phyloP scores from a whole-genome alignment of 2,113 vertebrate genomes.

The Ceratotherium simum region DNA sequence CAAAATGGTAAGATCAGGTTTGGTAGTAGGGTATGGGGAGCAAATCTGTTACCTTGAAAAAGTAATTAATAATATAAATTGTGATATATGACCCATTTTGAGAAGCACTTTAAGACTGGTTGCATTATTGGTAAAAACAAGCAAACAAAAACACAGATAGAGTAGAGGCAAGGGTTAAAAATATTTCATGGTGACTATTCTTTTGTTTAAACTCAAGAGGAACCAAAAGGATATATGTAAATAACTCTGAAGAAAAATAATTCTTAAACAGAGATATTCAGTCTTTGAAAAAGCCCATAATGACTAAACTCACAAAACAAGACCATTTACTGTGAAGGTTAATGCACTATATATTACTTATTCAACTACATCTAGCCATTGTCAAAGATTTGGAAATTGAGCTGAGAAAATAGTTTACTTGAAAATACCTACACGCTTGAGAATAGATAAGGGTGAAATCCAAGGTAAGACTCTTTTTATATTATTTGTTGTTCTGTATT shows the following conservation, averaged over 20 bases:
- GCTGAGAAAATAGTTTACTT: slow-evolving; percentile 1
- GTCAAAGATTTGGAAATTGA: slow-evolving; percentile 31
- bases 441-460: slow-evolving; percentile 22
- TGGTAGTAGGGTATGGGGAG: not conserved
- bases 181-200: not conserved
- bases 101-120: not conserved
- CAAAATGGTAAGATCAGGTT: not conserved
- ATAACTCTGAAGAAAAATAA: not conserved
- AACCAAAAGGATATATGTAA: slow-evolving; percentile 31
- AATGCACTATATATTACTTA: slow-evolving; percentile 77
- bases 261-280: slow-evolving; percentile 67
- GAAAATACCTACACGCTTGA: not conserved
- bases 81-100: not conserved
- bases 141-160: not conserved
- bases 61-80: not conserved
- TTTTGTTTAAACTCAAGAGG: slow-evolving; percentile 62
- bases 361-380: slow-evolving; percentile 75
- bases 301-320: slow-evolving; percentile 75
- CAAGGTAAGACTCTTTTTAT: not conserved
- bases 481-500: not conserved
- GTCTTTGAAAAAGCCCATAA: slow-evolving; percentile 58
- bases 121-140: not conserved
- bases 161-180: not conserved
- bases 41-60: not conserved
- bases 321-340: slow-evolving; percentile 70